Percentiles rank a stretch among this genome's conserved stretches.
Conservation (phyloP, 2,888 invertebrate genomes). For the Malacosoma neustria region DNA sequence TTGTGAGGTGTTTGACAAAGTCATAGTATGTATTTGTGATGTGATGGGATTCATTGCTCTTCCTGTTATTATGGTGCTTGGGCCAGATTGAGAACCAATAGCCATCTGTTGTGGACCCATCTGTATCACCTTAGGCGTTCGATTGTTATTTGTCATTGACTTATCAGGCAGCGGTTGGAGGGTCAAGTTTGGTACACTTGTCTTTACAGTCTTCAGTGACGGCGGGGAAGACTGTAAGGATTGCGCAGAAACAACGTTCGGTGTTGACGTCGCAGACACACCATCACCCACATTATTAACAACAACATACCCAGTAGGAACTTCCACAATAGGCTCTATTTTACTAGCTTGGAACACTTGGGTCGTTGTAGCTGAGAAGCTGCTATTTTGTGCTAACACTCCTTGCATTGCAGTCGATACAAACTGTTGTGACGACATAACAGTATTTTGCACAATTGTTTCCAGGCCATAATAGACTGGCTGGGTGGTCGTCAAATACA, state of each 20-base stretch:
- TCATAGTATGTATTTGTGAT: slow-evolving; percentile 63
- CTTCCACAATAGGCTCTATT: slow-evolving; percentile 86
- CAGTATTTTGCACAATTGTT: slow-evolving; percentile 90
- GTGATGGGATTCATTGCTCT: slow-evolving; percentile 66
- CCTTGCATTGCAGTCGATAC: slow-evolving; percentile 88
- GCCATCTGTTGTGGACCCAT: slow-evolving; percentile 47
- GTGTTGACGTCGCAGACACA: slow-evolving; percentile 51
- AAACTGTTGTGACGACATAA: slow-evolving; percentile 92
- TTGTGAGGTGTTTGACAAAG: slow-evolving; percentile 49
- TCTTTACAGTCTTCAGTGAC: slow-evolving; percentile 52
- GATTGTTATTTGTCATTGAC: slow-evolving; percentile 39
- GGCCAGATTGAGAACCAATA: slow-evolving; percentile 42
- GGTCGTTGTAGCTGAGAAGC: slow-evolving; percentile 88
- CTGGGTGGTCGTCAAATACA: slow-evolving; percentile 78
- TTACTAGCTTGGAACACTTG: slow-evolving; percentile 91
- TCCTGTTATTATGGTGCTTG: slow-evolving; percentile 43
- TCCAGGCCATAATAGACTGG: slow-evolving; percentile 89
- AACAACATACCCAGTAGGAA: slow-evolving; percentile 81
- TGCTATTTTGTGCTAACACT: slow-evolving; percentile 85
- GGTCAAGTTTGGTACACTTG: slow-evolving; percentile 58
- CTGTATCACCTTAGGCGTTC: slow-evolving; percentile 62
- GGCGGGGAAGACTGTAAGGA: slow-evolving; percentile 56
- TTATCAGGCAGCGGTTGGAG: slow-evolving; percentile 66
- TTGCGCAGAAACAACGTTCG: slow-evolving; percentile 59
- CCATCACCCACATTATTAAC: slow-evolving; percentile 77